Conservation (phyloP, 2,888 invertebrate species). For the Sphaeridia pumilis region DNA sequence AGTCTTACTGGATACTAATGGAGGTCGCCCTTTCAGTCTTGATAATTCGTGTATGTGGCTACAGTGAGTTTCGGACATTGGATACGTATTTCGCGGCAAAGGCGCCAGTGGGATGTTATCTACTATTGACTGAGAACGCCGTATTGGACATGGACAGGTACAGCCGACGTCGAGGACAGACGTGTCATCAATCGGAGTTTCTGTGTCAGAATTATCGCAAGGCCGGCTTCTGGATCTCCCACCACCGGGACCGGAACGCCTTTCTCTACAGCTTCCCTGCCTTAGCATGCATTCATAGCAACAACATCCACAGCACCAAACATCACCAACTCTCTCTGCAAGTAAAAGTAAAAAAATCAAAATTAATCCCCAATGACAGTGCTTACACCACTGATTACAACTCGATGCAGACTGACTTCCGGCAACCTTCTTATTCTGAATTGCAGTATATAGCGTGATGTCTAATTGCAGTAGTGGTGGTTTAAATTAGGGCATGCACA, state of each 20-base stretch:
- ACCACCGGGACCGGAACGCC: background rate
- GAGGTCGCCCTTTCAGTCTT: constrained; percentile 20
- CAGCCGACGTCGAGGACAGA: too few relatives aligned
- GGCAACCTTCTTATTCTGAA: too few relatives aligned
- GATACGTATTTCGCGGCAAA: background rate
- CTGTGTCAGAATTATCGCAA: constrained; percentile 3
- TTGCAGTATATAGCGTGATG: too few relatives aligned
- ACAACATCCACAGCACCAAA: constrained; percentile 34
- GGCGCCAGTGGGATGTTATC: constrained; percentile 27
- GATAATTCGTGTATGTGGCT: constrained; percentile 9
- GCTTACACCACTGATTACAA: too few relatives aligned
- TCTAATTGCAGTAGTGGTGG: too few relatives aligned
- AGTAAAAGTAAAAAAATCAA: constrained; percentile 27
- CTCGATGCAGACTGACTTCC: too few relatives aligned
- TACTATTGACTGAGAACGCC: constrained; percentile 31
- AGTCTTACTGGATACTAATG: constrained; percentile 31
- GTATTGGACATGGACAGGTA: constrained; percentile 27
- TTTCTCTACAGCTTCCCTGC: constrained; percentile 1
- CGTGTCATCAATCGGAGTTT: constrained; percentile 1
- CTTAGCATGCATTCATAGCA: constrained; percentile 24
- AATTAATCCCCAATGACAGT: too few relatives aligned
- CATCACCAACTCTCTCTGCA: constrained; percentile 26
- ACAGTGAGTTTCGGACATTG: constrained; percentile 12
- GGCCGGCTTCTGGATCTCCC: constrained; percentile 3
- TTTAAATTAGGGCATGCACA: too few relatives aligned